Base-by-base conservation (phyloP, 92 coral and sea anemone species). In the Micromussa lordhowensis region DNA sequence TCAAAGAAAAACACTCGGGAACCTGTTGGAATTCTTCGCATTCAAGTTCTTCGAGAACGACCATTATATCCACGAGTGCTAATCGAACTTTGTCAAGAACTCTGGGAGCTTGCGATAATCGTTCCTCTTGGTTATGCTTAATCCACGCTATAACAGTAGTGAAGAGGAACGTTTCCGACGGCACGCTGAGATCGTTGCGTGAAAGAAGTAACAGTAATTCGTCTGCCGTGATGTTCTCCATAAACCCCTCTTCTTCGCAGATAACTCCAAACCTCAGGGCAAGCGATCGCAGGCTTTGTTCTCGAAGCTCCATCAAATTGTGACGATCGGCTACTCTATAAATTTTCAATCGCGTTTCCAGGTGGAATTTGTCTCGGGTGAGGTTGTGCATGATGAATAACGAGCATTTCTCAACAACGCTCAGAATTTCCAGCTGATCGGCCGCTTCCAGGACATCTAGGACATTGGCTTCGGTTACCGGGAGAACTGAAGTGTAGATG, bases 151-250 rank as follows among this genome's bases (percentile, higher is more conserved):
- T 84, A 5, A 93, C 91, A 2, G 84, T 77, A 26, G 83, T 74
- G 79, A 91, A 88, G 22, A 88, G 88, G 48, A 81, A 92, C 1
- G 89, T 89, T 63, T 91, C 96, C 2, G 96, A 93, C 19, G 91
- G 90, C 32, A 89, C 94, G 53, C 87, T 91, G 48, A 93, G 90
- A 63, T 89, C 82, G 70, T 90, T 24, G 29, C 90, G 88, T 0
- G 54, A 71, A 12, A 90, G 82, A 49, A 90, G 85, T 0, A 73
- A 59, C 32, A 73, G 36, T 3, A 90, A n/a, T 18, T 86, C 86
- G 30, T 83, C 82, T 16, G 75, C 31, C 0, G 75, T 75, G 48
- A 85, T 17, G 82, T 40, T 79, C 32, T 79, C 77, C 68, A 80
- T 82, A 28, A 90, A 90, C 16, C 72, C 82, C 16, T 59, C 63